Percentiles rank a stretch among this genome's conserved stretches.
Conservation (phyloP, 2,797 vertebrate genomes). For the Falco columbarius region DNA sequence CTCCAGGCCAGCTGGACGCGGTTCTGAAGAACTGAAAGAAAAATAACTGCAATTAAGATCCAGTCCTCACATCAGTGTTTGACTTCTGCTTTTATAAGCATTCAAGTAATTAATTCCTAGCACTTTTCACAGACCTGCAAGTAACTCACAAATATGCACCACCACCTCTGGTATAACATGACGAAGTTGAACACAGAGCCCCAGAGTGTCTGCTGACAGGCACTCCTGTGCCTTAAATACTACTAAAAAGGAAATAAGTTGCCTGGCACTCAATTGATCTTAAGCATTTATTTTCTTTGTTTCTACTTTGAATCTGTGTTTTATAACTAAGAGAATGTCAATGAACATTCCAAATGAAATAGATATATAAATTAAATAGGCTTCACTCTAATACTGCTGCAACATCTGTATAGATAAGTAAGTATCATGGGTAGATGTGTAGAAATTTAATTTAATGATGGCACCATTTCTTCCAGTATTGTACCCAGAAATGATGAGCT, state of each 20-base stretch:
- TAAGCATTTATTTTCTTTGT: background rate
- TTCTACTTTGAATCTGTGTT: background rate
- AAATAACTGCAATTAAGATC: background rate
- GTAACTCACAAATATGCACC: background rate
- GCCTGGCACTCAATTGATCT: background rate
- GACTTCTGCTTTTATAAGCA: background rate
- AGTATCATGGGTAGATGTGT: background rate
- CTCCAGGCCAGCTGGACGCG: conserved; percentile 84
- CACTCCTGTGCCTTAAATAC: background rate
- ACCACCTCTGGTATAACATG: background rate
- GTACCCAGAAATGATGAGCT: background rate
- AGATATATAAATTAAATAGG: background rate
- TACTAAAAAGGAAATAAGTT: background rate
- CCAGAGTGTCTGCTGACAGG: background rate
- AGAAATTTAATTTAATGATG: background rate
- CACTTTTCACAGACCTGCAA: background rate
- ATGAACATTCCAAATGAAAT: background rate
- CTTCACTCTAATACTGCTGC: background rate
- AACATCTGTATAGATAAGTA: background rate
- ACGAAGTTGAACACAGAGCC: background rate
- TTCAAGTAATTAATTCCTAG: background rate
- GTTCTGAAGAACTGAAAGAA: conserved; percentile 84
- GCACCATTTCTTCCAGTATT: background rate
- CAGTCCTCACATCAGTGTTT: background rate
- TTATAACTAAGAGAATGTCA: background rate